phyloP scores from a whole-genome alignment of 2,888 invertebrate genomes.

The Drosophila trichaetosa region DNA sequence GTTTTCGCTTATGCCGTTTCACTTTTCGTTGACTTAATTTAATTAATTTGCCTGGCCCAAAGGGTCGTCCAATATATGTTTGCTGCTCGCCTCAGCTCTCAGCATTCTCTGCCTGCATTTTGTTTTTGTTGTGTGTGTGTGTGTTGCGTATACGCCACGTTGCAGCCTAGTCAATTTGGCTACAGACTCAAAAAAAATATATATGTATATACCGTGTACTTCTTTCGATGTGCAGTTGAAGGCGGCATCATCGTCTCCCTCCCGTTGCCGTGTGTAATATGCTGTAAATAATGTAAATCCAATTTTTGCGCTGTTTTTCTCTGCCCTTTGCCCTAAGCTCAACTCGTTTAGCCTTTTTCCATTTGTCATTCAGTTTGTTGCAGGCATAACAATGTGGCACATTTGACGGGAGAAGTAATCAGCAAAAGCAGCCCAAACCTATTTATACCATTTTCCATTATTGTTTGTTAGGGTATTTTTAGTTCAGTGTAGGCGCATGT shows the following conservation, averaged over 20 bases:
- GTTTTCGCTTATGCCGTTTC: slow-evolving; percentile 73
- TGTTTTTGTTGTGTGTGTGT: slow-evolving; percentile 44
- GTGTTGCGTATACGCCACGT: slow-evolving; percentile 66
- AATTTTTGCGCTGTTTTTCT: slow-evolving; percentile 55
- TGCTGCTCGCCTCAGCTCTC: slow-evolving; percentile 13
- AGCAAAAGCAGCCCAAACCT: background rate
- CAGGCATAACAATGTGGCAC: background rate
- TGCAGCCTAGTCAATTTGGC: slow-evolving; percentile 48
- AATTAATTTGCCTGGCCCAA: slow-evolving; percentile 77
- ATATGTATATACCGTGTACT: slow-evolving; percentile 15
- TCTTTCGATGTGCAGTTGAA: slow-evolving; percentile 38
- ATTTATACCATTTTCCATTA: background rate
- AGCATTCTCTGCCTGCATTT: slow-evolving; percentile 34
- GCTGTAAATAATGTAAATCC: slow-evolving; percentile 79
- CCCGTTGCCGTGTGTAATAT: slow-evolving; percentile 54
- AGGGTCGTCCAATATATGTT: slow-evolving; percentile 67
- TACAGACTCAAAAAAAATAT: slow-evolving; percentile 10
- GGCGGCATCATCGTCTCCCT: slow-evolving; percentile 12
- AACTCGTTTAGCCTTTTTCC: background rate
- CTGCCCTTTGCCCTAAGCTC: slow-evolving; percentile 35
- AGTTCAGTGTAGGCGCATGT: slow-evolving; percentile 3
- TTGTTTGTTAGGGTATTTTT: slow-evolving; percentile 40
- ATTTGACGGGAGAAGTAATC: background rate
- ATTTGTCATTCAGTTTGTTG: background rate
- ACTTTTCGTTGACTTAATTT: slow-evolving; percentile 81